Conservation (phyloP, 2,113 vertebrate species). For the Cebus imitator region DNA sequence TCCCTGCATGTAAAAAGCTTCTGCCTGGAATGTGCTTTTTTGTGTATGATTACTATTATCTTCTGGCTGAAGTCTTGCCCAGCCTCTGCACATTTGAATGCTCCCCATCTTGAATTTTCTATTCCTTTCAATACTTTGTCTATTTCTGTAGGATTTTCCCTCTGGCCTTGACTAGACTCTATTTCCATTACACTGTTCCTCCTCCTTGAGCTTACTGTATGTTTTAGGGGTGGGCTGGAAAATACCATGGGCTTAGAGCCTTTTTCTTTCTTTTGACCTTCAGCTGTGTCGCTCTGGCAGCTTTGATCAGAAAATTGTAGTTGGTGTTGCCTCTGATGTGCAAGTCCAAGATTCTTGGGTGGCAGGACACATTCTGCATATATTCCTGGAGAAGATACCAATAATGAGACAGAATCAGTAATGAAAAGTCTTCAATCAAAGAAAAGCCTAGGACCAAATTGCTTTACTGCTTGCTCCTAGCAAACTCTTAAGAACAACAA, state of each 20-base stretch:
- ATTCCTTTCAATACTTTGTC: background rate
- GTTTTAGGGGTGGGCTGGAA: background rate
- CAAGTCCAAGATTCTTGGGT: background rate
- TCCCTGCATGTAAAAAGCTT: background rate
- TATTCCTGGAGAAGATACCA: background rate
- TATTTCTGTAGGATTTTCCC: background rate
- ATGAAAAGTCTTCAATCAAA: background rate
- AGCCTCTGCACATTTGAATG: background rate
- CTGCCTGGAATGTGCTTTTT: background rate
- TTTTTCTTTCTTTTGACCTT: background rate
- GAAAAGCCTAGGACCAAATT: background rate
- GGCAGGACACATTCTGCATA: background rate
- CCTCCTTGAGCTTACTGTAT: background rate
- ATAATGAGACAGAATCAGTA: background rate
- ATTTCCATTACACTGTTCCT: background rate
- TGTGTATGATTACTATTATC: background rate
- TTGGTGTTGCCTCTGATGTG: background rate
- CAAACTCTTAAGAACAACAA: background rate
- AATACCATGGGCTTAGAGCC: background rate
- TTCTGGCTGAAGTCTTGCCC: background rate
- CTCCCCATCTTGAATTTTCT: background rate
- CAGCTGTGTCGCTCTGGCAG: background rate
- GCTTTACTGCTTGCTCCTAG: background rate
- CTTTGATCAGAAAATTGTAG: background rate
- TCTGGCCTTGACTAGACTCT: background rate